These are phyloP conservation scores for Myiothlypis chrysogaster DNA, from an alignment of 2,797 vertebrate species.

Conservation along the genomic window DNA sequence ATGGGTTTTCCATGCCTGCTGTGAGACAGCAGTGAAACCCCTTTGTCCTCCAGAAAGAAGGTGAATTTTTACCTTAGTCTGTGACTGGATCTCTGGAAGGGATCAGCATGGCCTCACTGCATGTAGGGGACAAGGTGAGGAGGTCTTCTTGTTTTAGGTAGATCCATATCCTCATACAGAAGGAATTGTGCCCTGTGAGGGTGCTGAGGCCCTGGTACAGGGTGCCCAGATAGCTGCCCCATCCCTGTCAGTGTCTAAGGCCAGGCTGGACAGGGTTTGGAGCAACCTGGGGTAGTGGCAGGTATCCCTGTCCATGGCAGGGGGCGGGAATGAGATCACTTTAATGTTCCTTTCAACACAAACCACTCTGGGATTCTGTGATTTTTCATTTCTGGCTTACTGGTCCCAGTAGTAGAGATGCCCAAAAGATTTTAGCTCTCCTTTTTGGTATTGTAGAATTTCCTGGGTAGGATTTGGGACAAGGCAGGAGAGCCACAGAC, in stretches of 20 bases:
- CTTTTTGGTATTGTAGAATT: neutral
- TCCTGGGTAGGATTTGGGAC: neutral
- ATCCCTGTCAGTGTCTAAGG: neutral
- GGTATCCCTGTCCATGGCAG: neutral
- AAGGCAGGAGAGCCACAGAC: neutral
- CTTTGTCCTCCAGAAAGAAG: neutral
- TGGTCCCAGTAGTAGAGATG: neutral
- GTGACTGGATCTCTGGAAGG: neutral
- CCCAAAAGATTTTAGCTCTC: neutral
- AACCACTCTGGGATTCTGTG: neutral
- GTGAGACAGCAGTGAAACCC: too few species aligned
- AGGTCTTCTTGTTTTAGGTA: neutral
- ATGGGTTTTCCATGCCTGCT: neutral
- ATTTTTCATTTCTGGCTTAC: neutral
- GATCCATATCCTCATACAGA: fast-evolving
- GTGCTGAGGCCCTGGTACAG: neutral
- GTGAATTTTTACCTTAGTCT: neutral
- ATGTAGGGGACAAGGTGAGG: fast-evolving
- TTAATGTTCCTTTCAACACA: neutral
- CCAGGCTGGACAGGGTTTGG: fast-evolving
- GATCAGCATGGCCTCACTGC: fast-evolving
- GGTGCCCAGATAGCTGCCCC: neutral
- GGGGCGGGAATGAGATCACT: fast-evolving
- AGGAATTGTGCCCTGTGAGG: neutral
- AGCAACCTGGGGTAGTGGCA: fast-evolving